Percentiles rank a stretch among this genome's conserved stretches.
Evolutionary conservation across 2,888 invertebrate species (phyloP).

Genomic region (Salpingus planirostris): DNA sequence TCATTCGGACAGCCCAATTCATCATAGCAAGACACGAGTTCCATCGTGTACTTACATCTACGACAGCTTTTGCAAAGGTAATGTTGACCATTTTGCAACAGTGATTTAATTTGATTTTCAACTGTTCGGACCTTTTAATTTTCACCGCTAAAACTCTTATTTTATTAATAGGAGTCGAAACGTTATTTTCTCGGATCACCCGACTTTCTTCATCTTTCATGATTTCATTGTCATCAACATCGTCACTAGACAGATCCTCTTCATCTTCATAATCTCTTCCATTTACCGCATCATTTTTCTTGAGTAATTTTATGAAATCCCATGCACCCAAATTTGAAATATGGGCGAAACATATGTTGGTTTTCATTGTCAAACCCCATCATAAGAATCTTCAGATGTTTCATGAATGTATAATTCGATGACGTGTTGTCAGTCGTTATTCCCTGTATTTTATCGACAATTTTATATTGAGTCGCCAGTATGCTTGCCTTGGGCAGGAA

Average conservation of each 20-base stretch:
- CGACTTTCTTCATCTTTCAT: not conserved
- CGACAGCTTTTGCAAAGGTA: conserved; percentile 11
- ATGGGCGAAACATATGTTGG: conserved; percentile 8
- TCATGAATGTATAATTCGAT: conserved; percentile 5
- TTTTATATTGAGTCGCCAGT: too few relatives aligned
- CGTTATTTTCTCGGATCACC: not conserved
- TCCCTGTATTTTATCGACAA: conserved; percentile 5
- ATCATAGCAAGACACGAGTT: conserved; percentile 15
- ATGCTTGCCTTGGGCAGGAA: conserved; percentile 20
- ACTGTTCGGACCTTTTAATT: conserved; percentile 11
- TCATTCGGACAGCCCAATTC: conserved; percentile 3
- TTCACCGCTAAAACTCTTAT: conserved; percentile 7
- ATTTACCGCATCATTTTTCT: conserved; percentile 1
- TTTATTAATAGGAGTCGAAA: not conserved
- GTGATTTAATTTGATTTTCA: conserved; percentile 9
- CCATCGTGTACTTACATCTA: conserved; percentile 13
- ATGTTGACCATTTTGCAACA: conserved; percentile 12
- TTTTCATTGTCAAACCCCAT: conserved; percentile 3
- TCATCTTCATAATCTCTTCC: conserved; percentile 1
- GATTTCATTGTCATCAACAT: not conserved
- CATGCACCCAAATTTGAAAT: conserved; percentile 5
- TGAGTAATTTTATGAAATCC: conserved; percentile 5
- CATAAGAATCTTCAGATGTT: conserved; percentile 1
- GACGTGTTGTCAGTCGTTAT: conserved; percentile 6
- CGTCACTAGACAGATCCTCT: not conserved